Conservation (phyloP, 2,797 vertebrate species). For the Sebastolobus altivelis region DNA sequence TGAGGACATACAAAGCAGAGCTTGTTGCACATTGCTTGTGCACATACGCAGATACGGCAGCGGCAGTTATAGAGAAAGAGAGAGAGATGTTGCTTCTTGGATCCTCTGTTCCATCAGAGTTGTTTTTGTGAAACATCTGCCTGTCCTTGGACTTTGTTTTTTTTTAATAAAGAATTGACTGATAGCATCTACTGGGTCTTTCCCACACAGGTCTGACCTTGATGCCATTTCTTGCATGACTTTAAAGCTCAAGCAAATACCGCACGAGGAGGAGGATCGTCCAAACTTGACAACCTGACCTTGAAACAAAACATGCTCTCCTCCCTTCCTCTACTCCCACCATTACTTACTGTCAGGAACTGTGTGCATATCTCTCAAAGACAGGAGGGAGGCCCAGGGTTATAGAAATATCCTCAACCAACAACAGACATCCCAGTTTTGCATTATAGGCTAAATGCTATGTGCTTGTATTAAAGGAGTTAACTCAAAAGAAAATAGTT, state of each 20-base stretch:
- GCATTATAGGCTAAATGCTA: too few relatives aligned
- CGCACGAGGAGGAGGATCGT: not conserved
- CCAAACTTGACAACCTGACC: not conserved
- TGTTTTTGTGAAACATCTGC: not conserved
- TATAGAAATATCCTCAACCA: not conserved
- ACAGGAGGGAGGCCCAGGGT: not conserved
- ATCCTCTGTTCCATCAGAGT: not conserved
- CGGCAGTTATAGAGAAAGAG: too few relatives aligned
- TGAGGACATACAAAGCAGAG: too few relatives aligned
- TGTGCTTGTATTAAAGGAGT: not conserved
- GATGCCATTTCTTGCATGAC: not conserved
- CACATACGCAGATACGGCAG: too few relatives aligned
- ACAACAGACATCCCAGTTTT: not conserved
- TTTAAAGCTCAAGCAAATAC: not conserved
- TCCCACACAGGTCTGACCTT: not conserved
- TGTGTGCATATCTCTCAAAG: not conserved
- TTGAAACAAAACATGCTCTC: not conserved
- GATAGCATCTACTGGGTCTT: not conserved
- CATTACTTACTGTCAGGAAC: not conserved
- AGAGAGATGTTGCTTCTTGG: not conserved
- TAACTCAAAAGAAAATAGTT: not conserved
- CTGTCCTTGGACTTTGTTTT: not conserved
- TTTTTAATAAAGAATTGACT: not conserved
- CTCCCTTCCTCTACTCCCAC: not conserved
- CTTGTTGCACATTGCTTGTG: too few relatives aligned